phyloP scores from a whole-genome alignment of 2,113 vertebrate species.

The Cryptomyrus ogoouensis region DNA sequence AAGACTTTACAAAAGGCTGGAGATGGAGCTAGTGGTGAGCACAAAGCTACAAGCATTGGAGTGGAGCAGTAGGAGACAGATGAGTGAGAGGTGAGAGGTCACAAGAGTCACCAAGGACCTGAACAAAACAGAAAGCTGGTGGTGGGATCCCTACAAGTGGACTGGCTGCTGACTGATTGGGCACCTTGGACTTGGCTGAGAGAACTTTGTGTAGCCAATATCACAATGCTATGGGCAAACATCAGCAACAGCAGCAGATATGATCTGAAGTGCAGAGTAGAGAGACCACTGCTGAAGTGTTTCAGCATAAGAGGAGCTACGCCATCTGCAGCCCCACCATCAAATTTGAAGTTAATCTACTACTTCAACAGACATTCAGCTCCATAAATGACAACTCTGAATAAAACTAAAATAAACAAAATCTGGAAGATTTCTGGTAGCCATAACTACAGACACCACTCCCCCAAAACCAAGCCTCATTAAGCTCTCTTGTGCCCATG shows the following conservation, averaged over 20 bases:
- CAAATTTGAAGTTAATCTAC: background rate
- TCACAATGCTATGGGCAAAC: background rate
- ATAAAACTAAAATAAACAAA: background rate
- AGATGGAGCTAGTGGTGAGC: background rate
- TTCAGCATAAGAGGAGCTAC: background rate
- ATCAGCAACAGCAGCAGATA: background rate
- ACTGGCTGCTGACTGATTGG: background rate
- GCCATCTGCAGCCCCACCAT: background rate
- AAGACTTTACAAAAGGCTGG: background rate
- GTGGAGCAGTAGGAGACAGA: background rate
- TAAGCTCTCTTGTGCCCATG: background rate
- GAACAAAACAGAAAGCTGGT: background rate
- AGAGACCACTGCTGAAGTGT: background rate
- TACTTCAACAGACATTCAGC: background rate
- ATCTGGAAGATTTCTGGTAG: slow-evolving; percentile 3
- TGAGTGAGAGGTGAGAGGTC: background rate
- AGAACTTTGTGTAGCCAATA: background rate
- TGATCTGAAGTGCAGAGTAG: background rate
- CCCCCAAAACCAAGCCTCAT: background rate
- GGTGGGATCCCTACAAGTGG: background rate
- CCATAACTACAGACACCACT: slow-evolving; percentile 5
- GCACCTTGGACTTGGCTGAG: background rate
- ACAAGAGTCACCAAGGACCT: background rate
- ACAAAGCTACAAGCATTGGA: background rate
- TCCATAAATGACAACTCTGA: background rate